Evolutionary conservation across 2,888 invertebrate species (phyloP).

Genomic region (Trilocha varians): DNA sequence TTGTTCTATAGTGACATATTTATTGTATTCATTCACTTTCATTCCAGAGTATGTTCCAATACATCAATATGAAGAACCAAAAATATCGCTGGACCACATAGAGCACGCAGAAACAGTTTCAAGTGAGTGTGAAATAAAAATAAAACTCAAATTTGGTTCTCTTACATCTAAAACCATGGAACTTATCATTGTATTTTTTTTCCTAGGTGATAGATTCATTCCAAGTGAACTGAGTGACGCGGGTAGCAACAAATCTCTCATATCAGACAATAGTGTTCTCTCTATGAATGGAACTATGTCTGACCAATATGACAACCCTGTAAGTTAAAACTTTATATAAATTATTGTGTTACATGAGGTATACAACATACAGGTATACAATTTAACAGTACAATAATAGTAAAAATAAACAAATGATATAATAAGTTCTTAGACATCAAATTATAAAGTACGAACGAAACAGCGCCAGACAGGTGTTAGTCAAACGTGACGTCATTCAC

Average conservation of each 20-base stretch:
- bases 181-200: conserved; percentile 3
- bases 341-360: conserved; percentile 1
- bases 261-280: conserved; percentile 51
- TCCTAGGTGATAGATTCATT: conserved; percentile 49
- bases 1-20: no score
- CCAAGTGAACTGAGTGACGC: conserved; percentile 58
- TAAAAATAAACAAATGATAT: no score
- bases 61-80: conserved; percentile 57
- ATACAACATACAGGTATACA: no score
- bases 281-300: conserved; percentile 58
- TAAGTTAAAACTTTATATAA: conserved; percentile 22
- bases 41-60: conserved; percentile 54
- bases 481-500: no score
- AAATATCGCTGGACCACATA: conserved; percentile 50
- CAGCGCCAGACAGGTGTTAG: no score
- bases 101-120: conserved; percentile 56
- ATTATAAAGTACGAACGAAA: no score
- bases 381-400: no score
- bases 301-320: conserved; percentile 52
- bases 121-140: conserved; percentile 40
- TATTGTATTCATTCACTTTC: no score
- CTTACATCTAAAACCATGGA: background rate
- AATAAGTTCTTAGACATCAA: no score
- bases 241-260: conserved; percentile 56
- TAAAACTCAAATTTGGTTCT: background rate